Evolutionary conservation across 2,797 vertebrate species (phyloP).

Genomic region (Pseudopleuronectes americanus): DNA sequence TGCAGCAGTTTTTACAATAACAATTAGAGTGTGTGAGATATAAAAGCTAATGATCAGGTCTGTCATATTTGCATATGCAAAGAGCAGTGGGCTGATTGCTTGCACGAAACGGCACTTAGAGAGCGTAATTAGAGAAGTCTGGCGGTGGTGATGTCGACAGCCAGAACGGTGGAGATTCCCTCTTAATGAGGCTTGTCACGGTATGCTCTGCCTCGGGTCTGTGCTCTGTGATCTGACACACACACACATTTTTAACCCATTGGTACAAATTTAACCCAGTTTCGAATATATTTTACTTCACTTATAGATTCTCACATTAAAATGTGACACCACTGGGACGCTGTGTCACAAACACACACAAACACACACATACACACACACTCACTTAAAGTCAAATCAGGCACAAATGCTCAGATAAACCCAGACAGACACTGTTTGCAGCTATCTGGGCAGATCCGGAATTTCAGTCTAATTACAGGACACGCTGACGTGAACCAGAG

Average conservation of each 20-base stretch:
- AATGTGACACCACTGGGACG: constrained; percentile 4
- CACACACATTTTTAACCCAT: constrained; percentile 45
- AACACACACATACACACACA: neutral
- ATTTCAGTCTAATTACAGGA: constrained; percentile 65
- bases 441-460: constrained; percentile 60
- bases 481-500: constrained; percentile 47
- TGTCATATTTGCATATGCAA: constrained; percentile 87
- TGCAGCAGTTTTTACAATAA: constrained; percentile 81
- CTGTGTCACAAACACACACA: neutral
- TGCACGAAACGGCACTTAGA: constrained; percentile 76
- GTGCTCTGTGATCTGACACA: constrained; percentile 43
- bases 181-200: constrained; percentile 85
- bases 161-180: constrained; percentile 73
- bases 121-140: constrained; percentile 83
- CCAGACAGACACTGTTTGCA: constrained; percentile 11
- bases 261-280: constrained; percentile 39
- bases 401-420: neutral
- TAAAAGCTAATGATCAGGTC: constrained; percentile 86
- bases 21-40: constrained; percentile 84
- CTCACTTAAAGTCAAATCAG: constrained; percentile 11
- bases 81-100: constrained; percentile 79
- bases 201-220: constrained; percentile 66
- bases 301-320: constrained; percentile 28
- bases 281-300: constrained; percentile 37
- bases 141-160: constrained; percentile 77